Evolutionary conservation across 2,888 invertebrate genomes (phyloP).

Genomic region (Drosophila algonquin): DNA sequence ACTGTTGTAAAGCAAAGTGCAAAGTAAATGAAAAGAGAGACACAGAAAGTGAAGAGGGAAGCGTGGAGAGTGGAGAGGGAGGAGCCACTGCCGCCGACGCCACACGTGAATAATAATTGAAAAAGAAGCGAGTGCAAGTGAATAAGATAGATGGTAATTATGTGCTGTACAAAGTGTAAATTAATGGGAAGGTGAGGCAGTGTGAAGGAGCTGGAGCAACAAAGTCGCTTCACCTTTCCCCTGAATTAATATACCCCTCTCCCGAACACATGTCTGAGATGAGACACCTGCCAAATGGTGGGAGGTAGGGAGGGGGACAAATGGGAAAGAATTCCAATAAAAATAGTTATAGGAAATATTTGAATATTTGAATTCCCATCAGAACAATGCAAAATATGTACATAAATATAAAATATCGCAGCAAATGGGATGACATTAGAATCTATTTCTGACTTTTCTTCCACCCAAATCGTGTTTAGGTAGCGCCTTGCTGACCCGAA

Average conservation of each 20-base stretch:
- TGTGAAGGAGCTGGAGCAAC: background rate
- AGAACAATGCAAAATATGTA: background rate
- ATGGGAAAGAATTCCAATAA: background rate
- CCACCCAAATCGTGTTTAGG: constrained; percentile 11
- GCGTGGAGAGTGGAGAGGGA: constrained; percentile 27
- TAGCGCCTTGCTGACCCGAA: constrained; percentile 22
- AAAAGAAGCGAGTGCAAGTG: constrained; percentile 21
- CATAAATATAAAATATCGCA: background rate
- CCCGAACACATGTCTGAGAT: background rate
- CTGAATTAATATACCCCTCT: background rate
- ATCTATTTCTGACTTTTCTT: background rate
- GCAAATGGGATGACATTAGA: background rate
- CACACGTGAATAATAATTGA: constrained; percentile 52
- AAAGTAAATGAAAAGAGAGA: constrained; percentile 45
- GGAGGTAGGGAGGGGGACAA: too few species aligned
- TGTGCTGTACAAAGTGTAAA: background rate
- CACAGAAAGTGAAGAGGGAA: constrained; percentile 21
- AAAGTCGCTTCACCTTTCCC: too few species aligned
- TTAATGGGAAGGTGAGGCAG: constrained; percentile 28
- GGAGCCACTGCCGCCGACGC: constrained; percentile 5
- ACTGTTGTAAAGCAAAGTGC: constrained; percentile 42
- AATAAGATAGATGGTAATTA: constrained; percentile 3
- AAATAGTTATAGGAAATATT: too few species aligned
- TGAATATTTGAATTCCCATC: background rate
- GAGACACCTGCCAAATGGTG: too few species aligned